Conservation (phyloP, 2,113 vertebrate genomes). For the Dryoscopus gambensis region DNA sequence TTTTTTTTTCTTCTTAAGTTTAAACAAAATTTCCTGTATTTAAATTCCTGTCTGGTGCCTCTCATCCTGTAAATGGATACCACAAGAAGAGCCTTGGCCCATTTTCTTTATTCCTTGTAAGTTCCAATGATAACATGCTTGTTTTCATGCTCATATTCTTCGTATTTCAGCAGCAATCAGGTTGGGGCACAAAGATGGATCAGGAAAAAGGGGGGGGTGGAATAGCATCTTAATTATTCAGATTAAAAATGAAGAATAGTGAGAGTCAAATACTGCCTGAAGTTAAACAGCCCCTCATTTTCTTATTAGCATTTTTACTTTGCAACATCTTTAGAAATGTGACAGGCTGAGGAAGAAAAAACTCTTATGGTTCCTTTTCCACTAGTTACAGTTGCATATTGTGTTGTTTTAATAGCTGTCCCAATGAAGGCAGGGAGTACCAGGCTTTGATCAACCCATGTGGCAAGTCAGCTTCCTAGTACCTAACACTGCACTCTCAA, state of each 20-base stretch:
- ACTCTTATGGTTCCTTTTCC: not conserved
- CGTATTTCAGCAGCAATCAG: not conserved
- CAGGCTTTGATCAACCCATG: not conserved
- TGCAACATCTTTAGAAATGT: not conserved
- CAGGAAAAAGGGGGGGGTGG: rapidly evolving
- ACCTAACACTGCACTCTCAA: not conserved
- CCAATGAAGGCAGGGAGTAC: not conserved
- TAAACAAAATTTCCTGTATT: not conserved
- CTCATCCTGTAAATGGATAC: not conserved
- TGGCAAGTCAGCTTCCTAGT: not conserved
- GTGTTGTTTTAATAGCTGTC: not conserved
- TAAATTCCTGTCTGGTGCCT: not conserved
- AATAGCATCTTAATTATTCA: not conserved
- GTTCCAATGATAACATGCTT: not conserved
- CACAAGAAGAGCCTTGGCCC: rapidly evolving
- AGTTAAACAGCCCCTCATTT: not conserved
- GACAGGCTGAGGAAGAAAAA: not conserved
- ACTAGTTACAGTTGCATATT: not conserved
- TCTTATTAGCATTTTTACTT: not conserved
- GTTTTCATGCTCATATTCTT: not conserved
- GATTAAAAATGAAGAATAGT: not conserved
- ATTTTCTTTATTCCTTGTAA: not conserved
- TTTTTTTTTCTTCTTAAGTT: not conserved
- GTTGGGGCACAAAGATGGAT: not conserved
- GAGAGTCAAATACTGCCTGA: not conserved